A percentile compares a stretch with the other conserved stretches of the same genome.
phyloP scores from a whole-genome alignment of 1,140 invertebrate species.

The Drosophila bocki region DNA sequence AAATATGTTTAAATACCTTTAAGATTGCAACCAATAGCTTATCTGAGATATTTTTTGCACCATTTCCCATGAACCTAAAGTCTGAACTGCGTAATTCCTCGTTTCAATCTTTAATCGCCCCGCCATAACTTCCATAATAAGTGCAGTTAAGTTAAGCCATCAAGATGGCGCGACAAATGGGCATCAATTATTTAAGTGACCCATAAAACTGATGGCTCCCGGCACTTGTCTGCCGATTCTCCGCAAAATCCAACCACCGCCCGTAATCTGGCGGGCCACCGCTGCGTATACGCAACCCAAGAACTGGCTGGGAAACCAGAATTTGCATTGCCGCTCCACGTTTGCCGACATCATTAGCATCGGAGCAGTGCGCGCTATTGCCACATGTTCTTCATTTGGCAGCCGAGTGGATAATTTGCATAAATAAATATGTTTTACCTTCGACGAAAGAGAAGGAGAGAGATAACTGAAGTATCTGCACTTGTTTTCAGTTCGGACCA shows the following conservation, averaged over 20 bases:
- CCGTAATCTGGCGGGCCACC: slow-evolving; percentile 5
- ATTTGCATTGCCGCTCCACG: slow-evolving; percentile 35
- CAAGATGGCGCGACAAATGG: slow-evolving; percentile 58
- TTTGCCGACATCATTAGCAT: slow-evolving; percentile 51
- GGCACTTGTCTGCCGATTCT: slow-evolving; percentile 1
- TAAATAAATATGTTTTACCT: slow-evolving; percentile 67
- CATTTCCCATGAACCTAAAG: background rate
- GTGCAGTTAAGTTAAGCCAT: slow-evolving; percentile 28
- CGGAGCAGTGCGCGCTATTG: slow-evolving; percentile 11
- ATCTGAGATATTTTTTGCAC: background rate
- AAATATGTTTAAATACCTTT: background rate
- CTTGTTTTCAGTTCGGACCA: slow-evolving; percentile 31
- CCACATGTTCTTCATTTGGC: slow-evolving; percentile 57
- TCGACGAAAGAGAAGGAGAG: slow-evolving; percentile 3
- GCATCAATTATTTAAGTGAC: slow-evolving; percentile 43
- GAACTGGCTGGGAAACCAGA: slow-evolving; percentile 35
- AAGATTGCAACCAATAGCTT: background rate
- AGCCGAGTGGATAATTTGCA: slow-evolving; percentile 64
- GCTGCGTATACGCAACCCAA: slow-evolving; percentile 57
- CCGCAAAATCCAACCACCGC: background rate
- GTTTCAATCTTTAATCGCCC: slow-evolving; percentile 8
- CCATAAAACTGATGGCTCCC: slow-evolving; percentile 4
- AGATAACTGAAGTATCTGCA: slow-evolving; percentile 49
- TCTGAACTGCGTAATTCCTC: background rate
- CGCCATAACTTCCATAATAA: slow-evolving; percentile 1